Percentiles rank a stretch among this genome's conserved stretches.
phyloP scores from a whole-genome alignment of 2,888 invertebrate genomes.

The Alloscopus bannaensis region DNA sequence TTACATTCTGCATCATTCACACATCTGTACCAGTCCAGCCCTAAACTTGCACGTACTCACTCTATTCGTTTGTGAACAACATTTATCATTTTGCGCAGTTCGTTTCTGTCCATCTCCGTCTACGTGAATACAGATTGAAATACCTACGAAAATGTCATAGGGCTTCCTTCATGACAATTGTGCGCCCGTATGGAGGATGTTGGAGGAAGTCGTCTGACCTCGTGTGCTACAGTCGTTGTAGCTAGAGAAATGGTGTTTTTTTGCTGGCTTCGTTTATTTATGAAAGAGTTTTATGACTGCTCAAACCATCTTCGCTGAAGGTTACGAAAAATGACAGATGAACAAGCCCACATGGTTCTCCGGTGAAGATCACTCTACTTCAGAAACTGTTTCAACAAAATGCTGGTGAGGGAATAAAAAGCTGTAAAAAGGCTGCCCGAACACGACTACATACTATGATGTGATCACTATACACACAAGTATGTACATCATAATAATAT shows the following conservation, averaged over 20 bases:
- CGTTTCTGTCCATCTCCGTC: too few species aligned
- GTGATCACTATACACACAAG: too few species aligned
- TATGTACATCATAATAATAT: background rate
- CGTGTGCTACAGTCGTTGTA: background rate
- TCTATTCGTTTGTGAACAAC: too few species aligned
- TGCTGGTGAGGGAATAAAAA: background rate
- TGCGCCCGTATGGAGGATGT: background rate
- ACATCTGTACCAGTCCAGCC: too few species aligned
- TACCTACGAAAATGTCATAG: conserved; percentile 18
- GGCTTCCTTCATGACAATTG: conserved; percentile 19
- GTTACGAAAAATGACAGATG: background rate
- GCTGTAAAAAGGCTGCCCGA: conserved; percentile 35
- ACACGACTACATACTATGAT: too few species aligned
- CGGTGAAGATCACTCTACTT: conserved; percentile 41
- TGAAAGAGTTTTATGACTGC: conserved; percentile 24
- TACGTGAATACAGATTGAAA: too few species aligned
- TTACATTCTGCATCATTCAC: too few species aligned
- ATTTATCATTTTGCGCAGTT: too few species aligned
- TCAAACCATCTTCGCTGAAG: background rate
- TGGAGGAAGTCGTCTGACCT: conserved; percentile 8
- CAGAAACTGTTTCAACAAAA: background rate
- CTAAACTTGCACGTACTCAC: too few species aligned
- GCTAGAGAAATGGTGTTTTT: background rate
- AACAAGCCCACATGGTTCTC: conserved; percentile 20
- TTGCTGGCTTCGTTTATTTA: conserved; percentile 48